Base-by-base conservation (phyloP, 2,888 invertebrate genomes). In the Chloroclysta siterata region DNA sequence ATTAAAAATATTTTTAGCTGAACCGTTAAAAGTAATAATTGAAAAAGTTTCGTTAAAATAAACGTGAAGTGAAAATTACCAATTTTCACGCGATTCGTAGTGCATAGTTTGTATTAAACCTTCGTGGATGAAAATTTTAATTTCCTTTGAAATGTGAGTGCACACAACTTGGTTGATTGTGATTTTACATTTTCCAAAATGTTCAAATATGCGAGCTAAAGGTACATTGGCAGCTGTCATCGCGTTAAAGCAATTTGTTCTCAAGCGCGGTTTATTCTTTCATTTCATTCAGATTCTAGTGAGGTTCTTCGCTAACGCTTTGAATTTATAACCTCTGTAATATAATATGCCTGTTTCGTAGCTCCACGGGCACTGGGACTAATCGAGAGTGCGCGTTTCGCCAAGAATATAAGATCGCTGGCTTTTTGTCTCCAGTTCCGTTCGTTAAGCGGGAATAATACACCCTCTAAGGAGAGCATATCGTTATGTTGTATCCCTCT, bases 371-470 rank as follows among this genome's bases (percentile, higher is more conserved):
- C 14, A 29, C 28, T 29, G 42, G 8, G 14, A 44, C 81, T 84
- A 85, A 84, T 84, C 80, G 82, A 78, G 76, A 75, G 75, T 74
- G 76, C 50, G 28, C 41, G 14, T 46, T 58, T 52, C n/a, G 28
- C 44, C 79, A 81, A 83, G 85, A 85, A 86, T 86, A 85, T 82
- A 76, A 76, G 81, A 79, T 80, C 72, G 77, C 71, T 77, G 71
- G 79, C 78, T 88, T 89, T 89, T 88, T 89, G 81, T 81, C 76
- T 72, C 76, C 82, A 83, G 50, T 84, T 82, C 82, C 81, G 78
- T 84, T 84, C 79, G 81, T 83, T 82, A 46, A 81, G 73, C 66
- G 76, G 59, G 71, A 47, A 56, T 50, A 57, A 57, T 41, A 50
- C 74, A 78, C 77, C 75, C 72, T 69, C 70, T 72, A 65, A 68